Evolutionary conservation across 1,140 invertebrate genomes (phyloP).

Genomic region (Camponotus pennsylvanicus): DNA sequence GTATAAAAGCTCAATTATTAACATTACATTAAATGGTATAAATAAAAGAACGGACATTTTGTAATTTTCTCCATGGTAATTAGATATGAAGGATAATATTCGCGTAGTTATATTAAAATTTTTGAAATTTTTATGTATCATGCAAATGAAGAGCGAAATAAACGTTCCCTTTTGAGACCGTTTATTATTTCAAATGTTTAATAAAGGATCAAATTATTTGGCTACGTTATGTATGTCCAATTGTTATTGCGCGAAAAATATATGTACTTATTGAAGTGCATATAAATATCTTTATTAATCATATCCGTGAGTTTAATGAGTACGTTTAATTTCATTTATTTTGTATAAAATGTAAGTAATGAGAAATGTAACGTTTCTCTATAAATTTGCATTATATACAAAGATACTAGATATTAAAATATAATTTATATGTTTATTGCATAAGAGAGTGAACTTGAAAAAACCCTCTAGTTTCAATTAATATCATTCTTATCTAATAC

Average conservation of each 20-base stretch:
- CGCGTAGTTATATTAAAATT: not conserved
- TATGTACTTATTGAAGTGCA: not conserved
- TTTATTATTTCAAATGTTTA: not conserved
- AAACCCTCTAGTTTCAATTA: not conserved
- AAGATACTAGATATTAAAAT: not conserved
- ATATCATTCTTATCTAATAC: not conserved
- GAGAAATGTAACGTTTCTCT: not conserved
- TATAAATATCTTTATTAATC: not conserved
- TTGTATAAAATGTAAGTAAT: not conserved
- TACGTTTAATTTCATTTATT: not conserved
- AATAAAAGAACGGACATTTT: not conserved
- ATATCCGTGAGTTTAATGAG: not conserved
- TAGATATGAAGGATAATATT: not conserved
- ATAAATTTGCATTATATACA: not conserved
- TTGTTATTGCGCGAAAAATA: not conserved
- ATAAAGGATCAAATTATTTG: not conserved
- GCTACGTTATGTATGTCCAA: not conserved
- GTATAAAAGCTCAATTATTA: not conserved
- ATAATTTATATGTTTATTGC: not conserved
- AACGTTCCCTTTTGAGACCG: not conserved
- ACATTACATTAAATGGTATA: not conserved
- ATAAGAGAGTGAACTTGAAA: not conserved
- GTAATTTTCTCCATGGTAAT: not conserved
- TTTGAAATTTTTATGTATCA: not conserved
- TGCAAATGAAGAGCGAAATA: not conserved